phyloP scores from a whole-genome alignment of 2,113 vertebrate species.

The Hypanus sabinus region DNA sequence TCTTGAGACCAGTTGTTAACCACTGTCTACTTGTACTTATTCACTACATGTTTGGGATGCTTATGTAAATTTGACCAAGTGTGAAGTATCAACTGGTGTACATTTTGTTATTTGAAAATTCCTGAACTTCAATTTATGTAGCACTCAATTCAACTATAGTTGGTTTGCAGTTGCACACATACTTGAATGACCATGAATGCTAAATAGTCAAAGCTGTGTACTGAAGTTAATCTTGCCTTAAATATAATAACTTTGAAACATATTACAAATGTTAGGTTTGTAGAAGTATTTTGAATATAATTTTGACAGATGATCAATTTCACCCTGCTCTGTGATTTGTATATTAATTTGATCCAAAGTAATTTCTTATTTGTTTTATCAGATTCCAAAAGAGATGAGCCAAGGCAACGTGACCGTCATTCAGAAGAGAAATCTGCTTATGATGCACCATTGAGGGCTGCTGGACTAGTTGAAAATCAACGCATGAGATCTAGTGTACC shows the following conservation, averaged over 20 bases:
- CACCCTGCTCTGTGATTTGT: not conserved
- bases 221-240: not conserved
- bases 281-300: not conserved
- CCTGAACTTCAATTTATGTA: not conserved
- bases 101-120: not conserved
- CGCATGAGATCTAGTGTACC: slow-evolving; percentile 47
- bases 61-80: not conserved
- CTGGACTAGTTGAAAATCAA: slow-evolving; percentile 61
- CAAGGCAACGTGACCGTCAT: slow-evolving; percentile 61
- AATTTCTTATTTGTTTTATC: slow-evolving; percentile 2
- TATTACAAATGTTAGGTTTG: not conserved
- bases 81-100: not conserved
- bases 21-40: not conserved
- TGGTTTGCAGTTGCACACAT: not conserved
- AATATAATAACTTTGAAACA: not conserved
- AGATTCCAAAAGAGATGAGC: slow-evolving; percentile 53
- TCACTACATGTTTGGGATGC: not conserved
- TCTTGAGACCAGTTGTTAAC: not conserved
- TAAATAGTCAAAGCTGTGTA: not conserved
- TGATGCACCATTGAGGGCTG: slow-evolving; percentile 56
- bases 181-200: not conserved
- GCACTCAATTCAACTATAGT: not conserved
- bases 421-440: slow-evolving; percentile 59
- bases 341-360: not conserved
- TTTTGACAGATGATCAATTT: not conserved